Evolutionary conservation across 1,140 invertebrate species (phyloP), one percentile per base, ranked within the genome.

Genomic region (Batillaria attramentaria): DNA sequence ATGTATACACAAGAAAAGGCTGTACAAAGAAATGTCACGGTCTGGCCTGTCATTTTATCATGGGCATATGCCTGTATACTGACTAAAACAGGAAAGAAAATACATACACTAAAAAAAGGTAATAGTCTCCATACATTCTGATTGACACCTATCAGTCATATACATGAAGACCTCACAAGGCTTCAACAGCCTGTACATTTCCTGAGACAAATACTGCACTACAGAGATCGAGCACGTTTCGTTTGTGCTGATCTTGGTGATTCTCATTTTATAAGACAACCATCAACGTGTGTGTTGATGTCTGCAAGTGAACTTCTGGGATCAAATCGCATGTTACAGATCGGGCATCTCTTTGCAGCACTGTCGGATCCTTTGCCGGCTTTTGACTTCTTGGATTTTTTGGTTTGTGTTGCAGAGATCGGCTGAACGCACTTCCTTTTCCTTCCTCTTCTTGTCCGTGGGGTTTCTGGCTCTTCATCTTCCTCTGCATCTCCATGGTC

Each of bases 201-300:
- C 6, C 20, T 28, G 5, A 60, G 24, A 8, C 24, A 13, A n/a
- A 28, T 8, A 24, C 31, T 60, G 24, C 6, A 5, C 31, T 28
- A 6, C 24, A n/a, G 57, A n/a, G 57, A 60, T 20, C 24, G 6
- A 60, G 31, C 24, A n/a, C 57, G 6, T n/a, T n/a, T 60, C 31
- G 57, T 6, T 60, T 60, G 31, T 20, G 24, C 5, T 60, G 57
- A 60, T 28, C 57, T n/a, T 28, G 57, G 57, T 62, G 31, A 69
- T n/a, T n/a, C 8, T 85, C 69, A 88, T 66, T 87, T 85, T 69
- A 89, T 89, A 33, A 89, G 79, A 77, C 88, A 89, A 77, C 86
- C 87, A 68, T 89, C 88, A 70, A 89, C 84, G 78, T 89, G 88
- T 20, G 69, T 35, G 81, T 89, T 89, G 33, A 89, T 79, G 8